phyloP scores from a whole-genome alignment of 2,888 invertebrate genomes.

The Meliscaeva auricollis region DNA sequence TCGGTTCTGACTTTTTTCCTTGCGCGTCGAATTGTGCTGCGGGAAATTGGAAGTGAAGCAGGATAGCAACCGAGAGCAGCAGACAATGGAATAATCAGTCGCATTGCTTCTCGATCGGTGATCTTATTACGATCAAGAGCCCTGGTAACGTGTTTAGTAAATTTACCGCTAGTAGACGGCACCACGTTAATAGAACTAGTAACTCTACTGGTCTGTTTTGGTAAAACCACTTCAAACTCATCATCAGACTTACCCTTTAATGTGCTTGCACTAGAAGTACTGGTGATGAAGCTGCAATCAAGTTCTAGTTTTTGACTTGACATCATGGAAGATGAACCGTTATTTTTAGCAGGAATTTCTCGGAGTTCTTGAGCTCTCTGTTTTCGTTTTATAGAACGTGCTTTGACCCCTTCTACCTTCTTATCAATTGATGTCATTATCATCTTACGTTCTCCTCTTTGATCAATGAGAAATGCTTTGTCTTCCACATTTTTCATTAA shows the following conservation, averaged over 20 bases:
- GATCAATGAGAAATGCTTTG: constrained; percentile 6
- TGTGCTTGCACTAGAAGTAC: neutral
- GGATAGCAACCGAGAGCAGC: constrained; percentile 25
- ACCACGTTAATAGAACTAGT: constrained; percentile 7
- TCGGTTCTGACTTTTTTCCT: neutral
- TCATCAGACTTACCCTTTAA: constrained; percentile 10
- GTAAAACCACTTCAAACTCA: constrained; percentile 6
- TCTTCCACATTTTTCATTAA: neutral
- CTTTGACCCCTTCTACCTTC: constrained; percentile 2
- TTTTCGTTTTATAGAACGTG: constrained; percentile 32
- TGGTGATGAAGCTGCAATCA: constrained; percentile 12
- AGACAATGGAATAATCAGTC: constrained; percentile 42
- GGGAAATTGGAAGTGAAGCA: constrained; percentile 40
- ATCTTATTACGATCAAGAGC: constrained; percentile 45
- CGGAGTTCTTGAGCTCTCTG: constrained; percentile 29
- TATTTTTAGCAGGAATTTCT: constrained; percentile 15
- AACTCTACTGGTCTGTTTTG: neutral
- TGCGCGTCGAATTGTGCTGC: constrained; percentile 3
- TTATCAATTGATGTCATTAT: constrained; percentile 14
- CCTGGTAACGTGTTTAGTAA: constrained; percentile 22
- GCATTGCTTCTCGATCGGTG: constrained; percentile 45
- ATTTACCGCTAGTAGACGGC: constrained; percentile 3
- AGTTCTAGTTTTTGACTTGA: constrained; percentile 1
- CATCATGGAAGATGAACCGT: neutral
- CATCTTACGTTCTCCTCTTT: constrained; percentile 3